These are phyloP conservation scores for Andrena minutula DNA, from an alignment of 2,888 invertebrate genomes.

Conservation along the genomic window DNA sequence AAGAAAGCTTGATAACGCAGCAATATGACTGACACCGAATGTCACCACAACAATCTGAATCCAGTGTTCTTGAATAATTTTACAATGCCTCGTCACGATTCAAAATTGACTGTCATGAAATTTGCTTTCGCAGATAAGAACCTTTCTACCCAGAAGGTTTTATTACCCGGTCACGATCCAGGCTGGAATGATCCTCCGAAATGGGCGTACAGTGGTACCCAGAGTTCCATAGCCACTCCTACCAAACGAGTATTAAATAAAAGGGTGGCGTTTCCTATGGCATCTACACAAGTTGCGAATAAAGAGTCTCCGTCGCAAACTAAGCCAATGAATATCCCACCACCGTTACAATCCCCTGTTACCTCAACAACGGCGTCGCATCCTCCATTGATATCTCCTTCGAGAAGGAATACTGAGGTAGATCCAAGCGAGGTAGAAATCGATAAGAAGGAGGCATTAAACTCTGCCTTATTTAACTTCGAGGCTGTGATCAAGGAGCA, in stretches of 20 bases:
- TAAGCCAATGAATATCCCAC: slow-evolving; percentile 69
- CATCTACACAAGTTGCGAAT: slow-evolving; percentile 59
- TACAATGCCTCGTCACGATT: background rate
- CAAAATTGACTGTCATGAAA: background rate
- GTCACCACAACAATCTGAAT: too few species aligned
- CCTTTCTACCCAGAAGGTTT: slow-evolving; percentile 78
- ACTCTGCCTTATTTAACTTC: slow-evolving; percentile 73
- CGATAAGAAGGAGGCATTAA: slow-evolving; percentile 72
- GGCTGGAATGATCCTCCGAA: slow-evolving; percentile 84
- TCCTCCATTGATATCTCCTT: slow-evolving; percentile 70
- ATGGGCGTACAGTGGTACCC: slow-evolving; percentile 73
- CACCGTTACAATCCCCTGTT: slow-evolving; percentile 50
- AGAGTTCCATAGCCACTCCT: slow-evolving; percentile 60
- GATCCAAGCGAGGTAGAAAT: slow-evolving; percentile 40
- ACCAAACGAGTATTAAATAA: slow-evolving; percentile 81
- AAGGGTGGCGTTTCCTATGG: slow-evolving; percentile 81
- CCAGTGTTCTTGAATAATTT: too few species aligned
- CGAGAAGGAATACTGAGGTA: slow-evolving; percentile 33
- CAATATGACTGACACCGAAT: background rate
- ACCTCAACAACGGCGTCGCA: slow-evolving; percentile 71
- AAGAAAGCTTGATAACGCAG: background rate
- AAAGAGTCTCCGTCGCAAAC: slow-evolving; percentile 37
- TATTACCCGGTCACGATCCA: slow-evolving; percentile 78
- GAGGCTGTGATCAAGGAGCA: slow-evolving; percentile 69
- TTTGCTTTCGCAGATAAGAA: slow-evolving; percentile 35